Base-by-base conservation (phyloP, 2,888 invertebrate genomes). In the Andrena fulva region DNA sequence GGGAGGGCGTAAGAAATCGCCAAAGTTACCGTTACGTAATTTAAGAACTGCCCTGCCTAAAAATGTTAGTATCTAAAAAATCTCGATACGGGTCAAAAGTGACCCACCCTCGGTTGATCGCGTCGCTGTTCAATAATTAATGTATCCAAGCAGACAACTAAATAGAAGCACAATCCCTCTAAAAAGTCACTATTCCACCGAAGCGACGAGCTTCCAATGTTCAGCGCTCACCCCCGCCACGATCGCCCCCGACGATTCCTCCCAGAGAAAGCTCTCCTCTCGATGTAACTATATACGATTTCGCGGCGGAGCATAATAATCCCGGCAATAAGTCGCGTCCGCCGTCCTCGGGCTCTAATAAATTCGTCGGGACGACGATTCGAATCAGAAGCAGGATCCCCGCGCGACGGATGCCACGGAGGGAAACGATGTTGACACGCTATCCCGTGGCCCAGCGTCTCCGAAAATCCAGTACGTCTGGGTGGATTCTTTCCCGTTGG, bases 401-500 rank as follows among this genome's bases (percentile, higher is more conserved):
- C 31, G 42, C 59, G 33, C 27, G 56, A 24, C 60, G 59, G 27
- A 10, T 20, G 35, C 42, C 20, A 27, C 42, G 59, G 76, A 75
- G 63, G 78, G 81, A 82, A 85, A 76, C 81, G 77, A 81, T 85
- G 88, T 89, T 89, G 89, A 89, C 89, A 89, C 86, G 84, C 73
- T 85, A 89, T 88, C 84, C 81, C 67, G 84, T 71, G 82, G 82
- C 59, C 77, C 75, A 62, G 74, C 42, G 72, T 83, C 56, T 64
- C 76, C 73, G 74, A 85, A 84, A 89, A 84, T 89, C 88, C 80
- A 85, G 80, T 84, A 87, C 85, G 84, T 87, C 87, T 86, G 87
- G 88, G 87, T 87, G 87, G 91, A 92, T 91, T 42, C 91, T 91
- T 92, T 92, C 92, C 92, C 88, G 91, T 93, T 92, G 92, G 93